Percentiles rank a stretch among this genome's conserved stretches.
These are phyloP conservation scores for Hydrolagus affinis DNA, from an alignment of 2,113 vertebrate species.

Conservation along the genomic window DNA sequence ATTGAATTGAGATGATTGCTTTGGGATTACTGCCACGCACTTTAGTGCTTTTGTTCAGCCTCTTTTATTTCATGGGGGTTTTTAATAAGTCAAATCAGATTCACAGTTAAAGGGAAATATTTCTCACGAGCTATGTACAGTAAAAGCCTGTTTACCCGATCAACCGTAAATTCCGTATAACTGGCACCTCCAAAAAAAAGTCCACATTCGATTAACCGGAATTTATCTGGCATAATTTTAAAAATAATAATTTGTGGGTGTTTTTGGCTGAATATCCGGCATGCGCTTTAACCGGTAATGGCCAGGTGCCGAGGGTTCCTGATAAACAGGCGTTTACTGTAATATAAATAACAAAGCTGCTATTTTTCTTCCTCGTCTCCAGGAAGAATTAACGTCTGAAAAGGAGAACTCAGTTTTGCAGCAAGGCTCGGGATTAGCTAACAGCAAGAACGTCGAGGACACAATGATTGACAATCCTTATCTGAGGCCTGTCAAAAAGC, in stretches of 20 bases:
- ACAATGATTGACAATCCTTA: conserved; percentile 92
- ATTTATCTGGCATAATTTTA: no score
- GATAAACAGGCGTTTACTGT: no score
- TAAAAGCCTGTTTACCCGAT: neutral
- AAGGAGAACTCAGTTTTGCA: conserved; percentile 88
- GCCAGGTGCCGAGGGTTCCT: no score
- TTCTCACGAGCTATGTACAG: neutral
- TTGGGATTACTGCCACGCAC: neutral
- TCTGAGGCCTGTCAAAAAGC: conserved; percentile 90
- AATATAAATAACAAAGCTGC: neutral
- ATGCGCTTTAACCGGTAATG: no score
- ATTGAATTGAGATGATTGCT: neutral
- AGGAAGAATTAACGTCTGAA: conserved; percentile 82
- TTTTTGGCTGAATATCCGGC: no score
- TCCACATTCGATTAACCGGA: no score
- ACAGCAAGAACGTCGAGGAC: conserved; percentile 74
- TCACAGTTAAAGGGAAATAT: neutral
- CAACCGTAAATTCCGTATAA: neutral
- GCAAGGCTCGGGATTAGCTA: conserved; percentile 61
- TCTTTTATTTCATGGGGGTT: neutral
- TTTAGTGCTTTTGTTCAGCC: neutral
- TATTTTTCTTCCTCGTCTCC: conserved; percentile 8
- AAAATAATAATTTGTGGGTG: no score
- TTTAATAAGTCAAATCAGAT: neutral
- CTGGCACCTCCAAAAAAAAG: no score